Percentiles rank a stretch among this genome's conserved stretches.
Conservation (phyloP, 2,888 invertebrate species). For the Vesta saturnalis region DNA sequence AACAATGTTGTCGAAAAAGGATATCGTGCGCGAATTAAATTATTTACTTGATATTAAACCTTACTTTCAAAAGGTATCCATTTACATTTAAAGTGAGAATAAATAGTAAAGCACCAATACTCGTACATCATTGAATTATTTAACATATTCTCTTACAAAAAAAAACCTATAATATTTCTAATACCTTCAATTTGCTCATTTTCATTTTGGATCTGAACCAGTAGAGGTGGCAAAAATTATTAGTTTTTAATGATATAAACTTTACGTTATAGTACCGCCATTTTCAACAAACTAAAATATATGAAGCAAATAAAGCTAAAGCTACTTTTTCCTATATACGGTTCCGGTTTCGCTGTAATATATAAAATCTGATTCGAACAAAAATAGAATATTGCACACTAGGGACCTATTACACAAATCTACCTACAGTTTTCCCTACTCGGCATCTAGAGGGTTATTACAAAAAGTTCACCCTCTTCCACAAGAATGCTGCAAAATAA, state of each 20-base stretch:
- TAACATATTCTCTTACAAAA: too few relatives aligned
- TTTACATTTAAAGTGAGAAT: too few relatives aligned
- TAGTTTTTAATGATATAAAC: neutral
- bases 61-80: too few relatives aligned
- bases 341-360: constrained; percentile 43
- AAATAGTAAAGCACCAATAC: too few relatives aligned
- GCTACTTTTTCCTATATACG: constrained; percentile 1
- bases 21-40: too few relatives aligned
- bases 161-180: too few relatives aligned
- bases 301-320: neutral
- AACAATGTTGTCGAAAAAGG: too few relatives aligned
- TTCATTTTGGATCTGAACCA: too few relatives aligned
- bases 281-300: constrained; percentile 1
- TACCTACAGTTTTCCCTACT: constrained; percentile 50
- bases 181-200: too few relatives aligned
- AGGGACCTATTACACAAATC: constrained; percentile 56
- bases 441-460: constrained; percentile 35
- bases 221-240: too few relatives aligned
- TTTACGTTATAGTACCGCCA: neutral
- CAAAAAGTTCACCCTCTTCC: constrained; percentile 33
- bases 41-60: too few relatives aligned
- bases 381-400: constrained; percentile 58
- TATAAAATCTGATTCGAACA: constrained; percentile 54
- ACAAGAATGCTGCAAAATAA: constrained; percentile 21
- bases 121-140: too few relatives aligned